Conservation (phyloP, 2,888 invertebrate species). For the Pheosia gnoma region DNA sequence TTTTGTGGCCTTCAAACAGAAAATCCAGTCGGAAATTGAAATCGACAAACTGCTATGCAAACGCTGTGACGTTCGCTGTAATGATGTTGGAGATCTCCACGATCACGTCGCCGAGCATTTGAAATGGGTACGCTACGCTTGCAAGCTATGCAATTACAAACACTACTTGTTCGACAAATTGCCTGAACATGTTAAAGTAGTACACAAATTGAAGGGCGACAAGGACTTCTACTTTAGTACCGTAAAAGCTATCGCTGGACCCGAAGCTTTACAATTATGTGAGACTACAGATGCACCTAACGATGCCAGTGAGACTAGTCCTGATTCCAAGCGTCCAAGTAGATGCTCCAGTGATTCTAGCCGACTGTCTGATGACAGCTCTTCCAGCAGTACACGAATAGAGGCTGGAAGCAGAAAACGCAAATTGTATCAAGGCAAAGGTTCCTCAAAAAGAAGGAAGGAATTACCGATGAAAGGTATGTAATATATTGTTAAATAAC, state of each 20-base stretch:
- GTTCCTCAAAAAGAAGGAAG: constrained; percentile 56
- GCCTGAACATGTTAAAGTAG: constrained; percentile 85
- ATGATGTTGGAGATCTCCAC: constrained; percentile 78
- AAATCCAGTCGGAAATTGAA: constrained; percentile 69
- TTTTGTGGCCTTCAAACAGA: constrained; percentile 64
- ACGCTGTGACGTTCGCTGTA: constrained; percentile 78
- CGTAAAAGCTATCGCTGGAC: constrained; percentile 72
- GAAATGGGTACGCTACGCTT: constrained; percentile 89
- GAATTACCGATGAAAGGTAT: constrained; percentile 53
- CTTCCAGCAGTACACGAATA: constrained; percentile 62
- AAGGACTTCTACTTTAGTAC: constrained; percentile 79
- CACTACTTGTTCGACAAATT: constrained; percentile 87
- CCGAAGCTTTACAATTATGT: constrained; percentile 66
- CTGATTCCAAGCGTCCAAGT: constrained; percentile 70
- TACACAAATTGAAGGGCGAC: constrained; percentile 85
- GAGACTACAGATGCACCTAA: constrained; percentile 53
- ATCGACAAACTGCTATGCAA: constrained; percentile 74
- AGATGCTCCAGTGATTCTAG: constrained; percentile 78
- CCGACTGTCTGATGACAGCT: constrained; percentile 75
- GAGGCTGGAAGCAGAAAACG: constrained; percentile 65
- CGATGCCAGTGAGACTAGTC: constrained; percentile 58
- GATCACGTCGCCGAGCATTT: constrained; percentile 87
- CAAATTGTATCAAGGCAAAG: constrained; percentile 57
- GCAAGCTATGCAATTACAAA: constrained; percentile 89
- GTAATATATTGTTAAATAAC: constrained; percentile 8